A percentile compares a stretch with the other conserved stretches of the same genome.
Conservation (phyloP, 2,113 vertebrate genomes). For the rat (Rattus norvegicus) region GRCr8 NC_086020.1:203704001-203704500, state of each 20-base stretch:
- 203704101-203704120: neutral
- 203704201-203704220: neutral
- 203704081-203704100: neutral
- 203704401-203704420: neutral
- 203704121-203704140: neutral
- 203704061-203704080: neutral
- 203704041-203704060: neutral
- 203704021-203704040: neutral
- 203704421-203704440: neutral
- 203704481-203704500: neutral
- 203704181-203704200: neutral
- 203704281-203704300: neutral
- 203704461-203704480: neutral
- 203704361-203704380: neutral
- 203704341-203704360: neutral
- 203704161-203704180: neutral
- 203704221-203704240: neutral
- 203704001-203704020: neutral
- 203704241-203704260: neutral
- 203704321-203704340: neutral
- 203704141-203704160: no score
- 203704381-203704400: slow-evolving; percentile 2
- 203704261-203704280: neutral
- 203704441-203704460: neutral
- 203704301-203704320: neutral